phyloP scores from a whole-genome alignment of 2,113 vertebrate genomes.

The Corvus hawaiiensis region DNA sequence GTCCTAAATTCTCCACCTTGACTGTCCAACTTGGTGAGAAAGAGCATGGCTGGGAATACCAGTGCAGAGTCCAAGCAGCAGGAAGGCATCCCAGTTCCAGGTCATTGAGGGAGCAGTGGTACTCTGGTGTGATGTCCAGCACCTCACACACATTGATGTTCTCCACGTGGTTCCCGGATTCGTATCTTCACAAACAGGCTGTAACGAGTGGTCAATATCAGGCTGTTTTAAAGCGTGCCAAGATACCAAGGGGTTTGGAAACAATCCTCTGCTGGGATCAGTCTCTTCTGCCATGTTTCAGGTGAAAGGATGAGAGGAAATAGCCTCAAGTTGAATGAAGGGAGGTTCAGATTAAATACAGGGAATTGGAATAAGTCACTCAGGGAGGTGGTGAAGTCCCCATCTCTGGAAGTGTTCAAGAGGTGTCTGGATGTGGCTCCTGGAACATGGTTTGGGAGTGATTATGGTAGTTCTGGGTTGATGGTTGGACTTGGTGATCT shows the following conservation, averaged over 20 bases:
- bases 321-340: background rate
- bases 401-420: background rate
- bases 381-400: background rate
- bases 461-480: background rate
- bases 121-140: background rate
- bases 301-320: background rate
- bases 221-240: background rate
- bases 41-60: background rate
- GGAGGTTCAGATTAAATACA: background rate
- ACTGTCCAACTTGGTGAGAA: background rate
- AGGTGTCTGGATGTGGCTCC: background rate
- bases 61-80: background rate
- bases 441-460: background rate
- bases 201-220: background rate
- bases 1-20: background rate
- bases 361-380: background rate
- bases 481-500: background rate
- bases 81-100: background rate
- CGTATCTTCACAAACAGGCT: accelerated
- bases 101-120: background rate
- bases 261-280: background rate
- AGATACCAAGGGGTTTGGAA: background rate
- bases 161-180: background rate
- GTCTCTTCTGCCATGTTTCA: background rate
- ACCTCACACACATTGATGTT: background rate